A percentile compares a stretch with the other conserved stretches of the same genome.
Conservation (phyloP, 2,797 vertebrate genomes). For the Varecia variegata region DNA sequence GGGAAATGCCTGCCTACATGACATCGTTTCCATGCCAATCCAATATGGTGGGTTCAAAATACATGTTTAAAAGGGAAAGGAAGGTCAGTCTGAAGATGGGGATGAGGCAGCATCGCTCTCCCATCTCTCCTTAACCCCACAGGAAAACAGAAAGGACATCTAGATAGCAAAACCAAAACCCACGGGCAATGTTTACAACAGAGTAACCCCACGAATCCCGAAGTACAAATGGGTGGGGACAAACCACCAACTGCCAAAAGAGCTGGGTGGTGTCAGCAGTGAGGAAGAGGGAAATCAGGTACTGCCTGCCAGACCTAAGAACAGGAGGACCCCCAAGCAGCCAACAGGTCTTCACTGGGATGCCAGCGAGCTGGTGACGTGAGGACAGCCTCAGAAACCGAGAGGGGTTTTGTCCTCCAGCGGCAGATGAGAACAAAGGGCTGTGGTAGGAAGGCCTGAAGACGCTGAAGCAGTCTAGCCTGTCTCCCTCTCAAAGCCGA, state of each 20-base stretch:
- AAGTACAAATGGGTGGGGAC: neutral
- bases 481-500: neutral
- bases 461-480: neutral
- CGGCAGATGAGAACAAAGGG: neutral
- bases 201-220: neutral
- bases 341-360: too few species aligned
- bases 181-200: neutral
- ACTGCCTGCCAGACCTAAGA: neutral
- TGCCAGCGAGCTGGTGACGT: neutral
- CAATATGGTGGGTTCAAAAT: neutral
- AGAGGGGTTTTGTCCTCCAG: neutral
- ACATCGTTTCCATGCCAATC: neutral
- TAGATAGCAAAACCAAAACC: neutral
- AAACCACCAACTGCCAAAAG: neutral
- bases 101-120: neutral
- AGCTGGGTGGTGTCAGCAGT: neutral
- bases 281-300: neutral
- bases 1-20: neutral
- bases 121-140: neutral
- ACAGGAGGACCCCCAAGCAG: neutral
- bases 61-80: neutral
- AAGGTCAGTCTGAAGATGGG: neutral
- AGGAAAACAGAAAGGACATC: neutral
- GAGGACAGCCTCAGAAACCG: neutral
- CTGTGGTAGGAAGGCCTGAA: neutral